phyloP scores from a whole-genome alignment of 2,888 invertebrate genomes.

The Meghimatium bilineatum region DNA sequence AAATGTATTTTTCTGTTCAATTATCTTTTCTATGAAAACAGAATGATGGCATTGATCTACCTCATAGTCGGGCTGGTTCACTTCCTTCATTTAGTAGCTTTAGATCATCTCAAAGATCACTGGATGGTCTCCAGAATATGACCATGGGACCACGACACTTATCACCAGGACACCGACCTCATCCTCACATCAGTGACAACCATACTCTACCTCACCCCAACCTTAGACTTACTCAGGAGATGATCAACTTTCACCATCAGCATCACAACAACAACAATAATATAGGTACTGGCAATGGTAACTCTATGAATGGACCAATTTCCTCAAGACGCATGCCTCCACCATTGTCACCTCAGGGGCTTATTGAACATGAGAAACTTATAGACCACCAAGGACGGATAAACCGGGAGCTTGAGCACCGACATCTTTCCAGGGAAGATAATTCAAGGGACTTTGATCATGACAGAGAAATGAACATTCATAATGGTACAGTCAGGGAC shows the following conservation, averaged over 20 bases:
- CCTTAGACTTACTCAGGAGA: slow-evolving; percentile 47
- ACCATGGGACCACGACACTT: slow-evolving; percentile 29
- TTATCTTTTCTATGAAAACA: not conserved
- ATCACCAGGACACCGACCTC: slow-evolving; percentile 35
- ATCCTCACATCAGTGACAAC: slow-evolving; percentile 38
- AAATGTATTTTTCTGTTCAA: too few relatives aligned
- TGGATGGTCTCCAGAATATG: slow-evolving; percentile 34
- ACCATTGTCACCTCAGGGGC: slow-evolving; percentile 67
- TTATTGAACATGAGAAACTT: slow-evolving; percentile 63
- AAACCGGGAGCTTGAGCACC: slow-evolving; percentile 17
- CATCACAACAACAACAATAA: slow-evolving; percentile 36
- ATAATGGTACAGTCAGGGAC: slow-evolving; percentile 17
- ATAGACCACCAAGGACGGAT: slow-evolving; percentile 17
- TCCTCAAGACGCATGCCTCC: slow-evolving; percentile 69
- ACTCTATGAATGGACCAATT: slow-evolving; percentile 55
- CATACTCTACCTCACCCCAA: slow-evolving; percentile 57
- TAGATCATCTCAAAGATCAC: slow-evolving; percentile 26
- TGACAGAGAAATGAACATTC: slow-evolving; percentile 25
- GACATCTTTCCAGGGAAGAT: slow-evolving; percentile 26
- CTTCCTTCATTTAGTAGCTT: slow-evolving; percentile 53
- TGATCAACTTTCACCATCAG: slow-evolving; percentile 46
- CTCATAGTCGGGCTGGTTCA: slow-evolving; percentile 39
- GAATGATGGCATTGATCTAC: slow-evolving; percentile 31
- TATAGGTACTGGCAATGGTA: slow-evolving; percentile 23
- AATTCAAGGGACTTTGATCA: slow-evolving; percentile 4